Percentiles rank a stretch among this genome's conserved stretches.
These are phyloP conservation scores for Pseudochirops corinnae DNA, from an alignment of 2,797 vertebrate species.

Conservation along the genomic window DNA sequence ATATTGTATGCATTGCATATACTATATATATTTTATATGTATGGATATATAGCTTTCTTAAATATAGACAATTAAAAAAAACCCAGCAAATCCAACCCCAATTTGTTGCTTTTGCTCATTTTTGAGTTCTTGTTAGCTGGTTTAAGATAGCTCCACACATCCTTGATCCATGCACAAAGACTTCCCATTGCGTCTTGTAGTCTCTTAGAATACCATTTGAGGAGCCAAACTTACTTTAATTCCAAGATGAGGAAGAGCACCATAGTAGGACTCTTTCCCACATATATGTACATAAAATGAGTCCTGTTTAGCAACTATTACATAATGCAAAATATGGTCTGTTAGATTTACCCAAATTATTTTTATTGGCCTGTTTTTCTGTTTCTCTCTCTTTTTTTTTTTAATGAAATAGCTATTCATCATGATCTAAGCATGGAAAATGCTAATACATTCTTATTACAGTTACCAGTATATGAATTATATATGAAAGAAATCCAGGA, in stretches of 20 bases:
- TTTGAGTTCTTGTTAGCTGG: not conserved
- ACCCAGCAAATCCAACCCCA: not conserved
- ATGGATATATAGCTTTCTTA: not conserved
- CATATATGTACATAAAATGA: slow-evolving; percentile 57
- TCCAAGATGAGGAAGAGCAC: not conserved
- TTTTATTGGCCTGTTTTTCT: slow-evolving; percentile 74
- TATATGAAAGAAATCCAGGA: slow-evolving; percentile 74
- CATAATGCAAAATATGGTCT: slow-evolving; percentile 54
- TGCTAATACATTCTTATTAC: slow-evolving; percentile 68
- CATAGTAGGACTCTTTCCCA: not conserved
- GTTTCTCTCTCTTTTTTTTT: slow-evolving; percentile 22
- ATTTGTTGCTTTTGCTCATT: not conserved
- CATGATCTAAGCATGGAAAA: slow-evolving; percentile 71
- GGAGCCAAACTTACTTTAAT: not conserved
- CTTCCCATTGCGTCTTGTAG: not conserved
- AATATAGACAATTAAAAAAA: not conserved
- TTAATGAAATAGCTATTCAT: slow-evolving; percentile 65
- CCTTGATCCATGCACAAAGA: not conserved
- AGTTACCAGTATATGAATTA: slow-evolving; percentile 73
- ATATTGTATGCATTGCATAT: too few species aligned
- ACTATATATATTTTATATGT: not conserved
- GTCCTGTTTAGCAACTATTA: slow-evolving; percentile 64
- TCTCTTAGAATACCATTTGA: not conserved
- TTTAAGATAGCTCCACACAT: not conserved
- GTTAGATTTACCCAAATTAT: slow-evolving; percentile 62